Percentiles rank a stretch among this genome's conserved stretches.
Evolutionary conservation across 2,113 vertebrate species (phyloP).

Genomic region (Plecotus auritus): DNA sequence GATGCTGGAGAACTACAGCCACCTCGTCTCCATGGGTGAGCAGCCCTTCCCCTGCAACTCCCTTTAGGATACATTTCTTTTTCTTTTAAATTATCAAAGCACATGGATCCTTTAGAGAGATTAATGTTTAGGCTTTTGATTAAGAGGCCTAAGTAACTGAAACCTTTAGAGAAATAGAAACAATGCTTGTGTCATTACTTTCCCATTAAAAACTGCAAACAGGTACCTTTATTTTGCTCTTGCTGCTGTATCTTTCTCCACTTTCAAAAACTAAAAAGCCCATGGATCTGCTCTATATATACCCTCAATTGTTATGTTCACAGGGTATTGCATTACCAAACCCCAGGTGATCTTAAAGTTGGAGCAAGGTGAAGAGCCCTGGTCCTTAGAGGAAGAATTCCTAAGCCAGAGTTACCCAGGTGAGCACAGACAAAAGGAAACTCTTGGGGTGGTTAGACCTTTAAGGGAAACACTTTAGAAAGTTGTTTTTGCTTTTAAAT

Average conservation of each 20-base stretch:
- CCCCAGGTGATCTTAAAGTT: slow-evolving; percentile 27
- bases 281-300: neutral
- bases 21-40: slow-evolving; percentile 41
- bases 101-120: neutral
- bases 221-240: neutral
- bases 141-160: neutral
- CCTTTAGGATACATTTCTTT: neutral
- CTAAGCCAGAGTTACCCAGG: neutral
- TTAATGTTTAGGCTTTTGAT: neutral
- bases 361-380: slow-evolving; percentile 32
- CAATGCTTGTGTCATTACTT: neutral
- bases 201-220: neutral
- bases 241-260: neutral
- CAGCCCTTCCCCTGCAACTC: neutral
- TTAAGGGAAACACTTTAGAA: neutral
- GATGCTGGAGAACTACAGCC: slow-evolving; percentile 56
- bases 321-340: slow-evolving; percentile 1
- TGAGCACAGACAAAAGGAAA: neutral
- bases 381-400: neutral
- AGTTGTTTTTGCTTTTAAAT: neutral
- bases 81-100: neutral
- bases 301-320: neutral
- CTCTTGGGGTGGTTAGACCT: neutral
- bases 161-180: neutral
- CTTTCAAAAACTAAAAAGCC: neutral